Conservation (phyloP, 2,797 vertebrate species). For the Argya squamiceps region DNA sequence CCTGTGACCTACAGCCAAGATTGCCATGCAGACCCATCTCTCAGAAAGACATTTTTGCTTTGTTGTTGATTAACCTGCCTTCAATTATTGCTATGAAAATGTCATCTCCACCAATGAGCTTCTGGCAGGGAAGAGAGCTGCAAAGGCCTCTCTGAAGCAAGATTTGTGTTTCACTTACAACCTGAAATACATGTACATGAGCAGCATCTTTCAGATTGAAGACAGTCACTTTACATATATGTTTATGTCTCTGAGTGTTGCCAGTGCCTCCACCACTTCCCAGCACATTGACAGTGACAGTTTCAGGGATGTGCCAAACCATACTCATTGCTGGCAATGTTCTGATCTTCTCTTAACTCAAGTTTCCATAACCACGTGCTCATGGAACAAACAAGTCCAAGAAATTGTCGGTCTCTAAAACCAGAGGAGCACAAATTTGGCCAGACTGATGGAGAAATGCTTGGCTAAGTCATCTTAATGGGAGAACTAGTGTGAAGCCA, state of each 20-base stretch:
- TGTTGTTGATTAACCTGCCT: not conserved
- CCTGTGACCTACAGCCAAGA: not conserved
- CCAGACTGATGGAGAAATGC: not conserved
- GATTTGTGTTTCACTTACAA: not conserved
- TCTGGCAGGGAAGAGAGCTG: not conserved
- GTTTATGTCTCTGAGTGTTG: not conserved
- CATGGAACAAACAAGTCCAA: not conserved
- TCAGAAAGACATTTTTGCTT: not conserved
- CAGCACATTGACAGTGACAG: not conserved
- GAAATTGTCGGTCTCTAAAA: not conserved
- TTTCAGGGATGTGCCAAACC: not conserved
- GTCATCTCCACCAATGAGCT: not conserved
- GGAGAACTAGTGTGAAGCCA: not conserved
- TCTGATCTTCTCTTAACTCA: not conserved
- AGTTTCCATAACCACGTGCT: not conserved
- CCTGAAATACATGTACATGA: not conserved
- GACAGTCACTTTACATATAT: not conserved
- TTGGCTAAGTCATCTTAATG: not conserved
- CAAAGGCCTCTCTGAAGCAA: not conserved
- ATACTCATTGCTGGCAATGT: not conserved
- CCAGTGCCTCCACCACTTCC: not conserved
- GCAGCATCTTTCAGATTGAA: not conserved
- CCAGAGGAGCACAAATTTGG: not conserved
- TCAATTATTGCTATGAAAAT: not conserved
- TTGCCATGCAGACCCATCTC: not conserved